A percentile compares a stretch with the other conserved stretches of the same genome.
phyloP scores from a whole-genome alignment of 1,140 invertebrate species.

The Trissolcus basalis region DNA sequence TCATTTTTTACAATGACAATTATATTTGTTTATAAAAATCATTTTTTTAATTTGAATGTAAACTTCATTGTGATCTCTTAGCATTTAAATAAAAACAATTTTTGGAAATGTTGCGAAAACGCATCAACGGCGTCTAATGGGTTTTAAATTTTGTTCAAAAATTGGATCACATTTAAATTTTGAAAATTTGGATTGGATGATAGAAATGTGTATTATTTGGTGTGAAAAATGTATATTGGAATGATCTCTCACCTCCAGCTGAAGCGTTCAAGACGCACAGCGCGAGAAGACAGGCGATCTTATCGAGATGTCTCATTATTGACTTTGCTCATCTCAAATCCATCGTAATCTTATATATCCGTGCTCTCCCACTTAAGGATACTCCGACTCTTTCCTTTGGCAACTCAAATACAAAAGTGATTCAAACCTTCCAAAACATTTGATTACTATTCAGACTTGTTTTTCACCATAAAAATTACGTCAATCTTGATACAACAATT shows the following conservation, averaged over 20 bases:
- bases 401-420: slow-evolving; percentile 5
- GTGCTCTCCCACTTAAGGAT: slow-evolving; percentile 35
- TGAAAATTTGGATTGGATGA: no score
- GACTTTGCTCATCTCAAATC: slow-evolving; percentile 53
- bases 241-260: slow-evolving; percentile 32
- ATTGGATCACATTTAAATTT: no score
- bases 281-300: slow-evolving; percentile 41
- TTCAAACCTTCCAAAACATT: slow-evolving; percentile 6
- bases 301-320: slow-evolving; percentile 52
- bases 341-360: slow-evolving; percentile 53
- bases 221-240: slow-evolving; percentile 16
- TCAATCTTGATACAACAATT: background rate
- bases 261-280: slow-evolving; percentile 32
- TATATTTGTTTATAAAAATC: no score
- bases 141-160: no score
- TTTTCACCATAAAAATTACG: background rate
- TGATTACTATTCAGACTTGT: slow-evolving; percentile 5
- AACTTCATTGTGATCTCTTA: no score
- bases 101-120: no score
- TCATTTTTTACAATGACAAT: no score
- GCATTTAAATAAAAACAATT: no score
- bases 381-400: slow-evolving; percentile 22
- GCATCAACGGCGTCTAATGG: no score
- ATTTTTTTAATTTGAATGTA: no score
- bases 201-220: background rate